Conservation (phyloP, 2,888 invertebrate species). For the Cephus pygmeus region DNA sequence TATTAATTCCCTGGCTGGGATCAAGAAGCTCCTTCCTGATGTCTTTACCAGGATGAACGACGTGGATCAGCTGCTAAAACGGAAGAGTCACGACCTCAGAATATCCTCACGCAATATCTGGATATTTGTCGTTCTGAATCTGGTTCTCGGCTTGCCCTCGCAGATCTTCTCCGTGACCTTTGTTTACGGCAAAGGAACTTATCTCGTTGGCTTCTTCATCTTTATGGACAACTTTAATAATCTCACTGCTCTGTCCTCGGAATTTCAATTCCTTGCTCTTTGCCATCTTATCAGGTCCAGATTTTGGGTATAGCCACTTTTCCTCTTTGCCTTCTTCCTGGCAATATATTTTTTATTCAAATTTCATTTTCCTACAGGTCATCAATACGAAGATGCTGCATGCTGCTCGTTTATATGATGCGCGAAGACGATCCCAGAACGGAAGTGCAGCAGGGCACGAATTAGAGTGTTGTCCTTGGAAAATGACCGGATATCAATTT, state of each 20-base stretch:
- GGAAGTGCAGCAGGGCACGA: background rate
- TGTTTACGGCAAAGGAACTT: background rate
- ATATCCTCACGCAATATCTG: slow-evolving; percentile 2
- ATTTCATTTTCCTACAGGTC: background rate
- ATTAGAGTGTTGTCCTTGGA: background rate
- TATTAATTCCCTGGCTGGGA: slow-evolving; percentile 2
- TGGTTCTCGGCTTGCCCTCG: slow-evolving; percentile 9
- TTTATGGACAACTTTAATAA: slow-evolving; percentile 13
- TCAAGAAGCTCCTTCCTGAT: slow-evolving; percentile 2
- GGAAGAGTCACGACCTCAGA: background rate
- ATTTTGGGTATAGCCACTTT: background rate
- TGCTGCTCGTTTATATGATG: background rate
- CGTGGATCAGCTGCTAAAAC: slow-evolving; percentile 1
- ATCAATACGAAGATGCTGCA: background rate
- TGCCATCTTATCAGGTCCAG: slow-evolving; percentile 10
- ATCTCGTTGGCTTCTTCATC: slow-evolving; percentile 7
- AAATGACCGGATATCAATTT: background rate
- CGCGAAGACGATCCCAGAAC: background rate
- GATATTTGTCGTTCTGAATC: slow-evolving; percentile 6
- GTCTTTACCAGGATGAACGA: slow-evolving; percentile 4
- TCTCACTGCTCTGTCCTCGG: slow-evolving; percentile 11
- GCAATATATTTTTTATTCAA: background rate
- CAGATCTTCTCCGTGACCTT: slow-evolving; percentile 13
- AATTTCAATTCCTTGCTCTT: slow-evolving; percentile 16
- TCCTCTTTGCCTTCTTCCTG: background rate